Evolutionary conservation across 2,113 vertebrate species (phyloP).

Genomic region (Stictonetta naevosa): DNA sequence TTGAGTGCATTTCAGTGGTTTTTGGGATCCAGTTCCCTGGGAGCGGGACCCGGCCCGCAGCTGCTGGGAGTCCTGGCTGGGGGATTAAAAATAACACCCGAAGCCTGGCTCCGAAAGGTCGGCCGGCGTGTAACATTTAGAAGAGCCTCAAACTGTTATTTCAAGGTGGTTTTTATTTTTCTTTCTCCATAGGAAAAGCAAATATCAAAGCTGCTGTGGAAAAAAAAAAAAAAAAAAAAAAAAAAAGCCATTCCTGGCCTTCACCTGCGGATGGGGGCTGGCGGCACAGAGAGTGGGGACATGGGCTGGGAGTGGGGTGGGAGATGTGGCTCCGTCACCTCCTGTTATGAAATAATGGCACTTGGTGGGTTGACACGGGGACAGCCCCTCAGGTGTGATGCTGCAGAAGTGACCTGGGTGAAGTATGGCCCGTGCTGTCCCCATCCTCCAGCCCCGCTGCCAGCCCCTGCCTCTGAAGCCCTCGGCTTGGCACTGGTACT

Average conservation of each 20-base stretch:
- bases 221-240: neutral
- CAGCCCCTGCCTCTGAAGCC: neutral
- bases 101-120: slow-evolving; percentile 24
- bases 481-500: neutral
- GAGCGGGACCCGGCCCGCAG: neutral
- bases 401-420: rapidly evolving
- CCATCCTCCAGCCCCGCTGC: no score
- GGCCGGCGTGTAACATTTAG: neutral
- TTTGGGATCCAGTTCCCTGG: neutral
- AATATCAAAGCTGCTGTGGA: neutral
- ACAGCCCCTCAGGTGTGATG: rapidly evolving
- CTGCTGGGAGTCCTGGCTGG: neutral
- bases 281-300: neutral
- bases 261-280: neutral
- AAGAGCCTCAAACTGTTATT: slow-evolving; percentile 50
- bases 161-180: neutral
- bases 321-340: neutral
- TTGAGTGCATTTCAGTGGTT: neutral
- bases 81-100: slow-evolving; percentile 56
- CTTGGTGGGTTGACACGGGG: neutral
- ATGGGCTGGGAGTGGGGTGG: neutral
- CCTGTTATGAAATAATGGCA: neutral
- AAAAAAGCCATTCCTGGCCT: no score
- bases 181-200: slow-evolving; percentile 20
- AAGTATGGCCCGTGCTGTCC: neutral